Percentiles rank a stretch among this genome's conserved stretches.
phyloP scores from a whole-genome alignment of 2,113 vertebrate genomes.

The Triplophysa siluroides region DNA sequence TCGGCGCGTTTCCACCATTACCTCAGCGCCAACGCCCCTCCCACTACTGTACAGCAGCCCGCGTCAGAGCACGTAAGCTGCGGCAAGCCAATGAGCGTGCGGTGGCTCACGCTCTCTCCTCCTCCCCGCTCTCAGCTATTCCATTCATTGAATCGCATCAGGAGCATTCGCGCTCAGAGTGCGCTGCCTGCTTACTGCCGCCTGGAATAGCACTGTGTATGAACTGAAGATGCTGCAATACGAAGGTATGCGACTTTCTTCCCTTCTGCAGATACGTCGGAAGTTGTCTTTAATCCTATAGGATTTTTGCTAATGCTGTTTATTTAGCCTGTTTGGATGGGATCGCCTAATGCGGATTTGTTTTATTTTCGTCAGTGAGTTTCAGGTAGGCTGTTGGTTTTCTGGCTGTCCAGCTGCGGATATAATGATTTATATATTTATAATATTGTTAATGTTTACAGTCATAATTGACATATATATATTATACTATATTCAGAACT shows the following conservation, averaged over 20 bases:
- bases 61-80: slow-evolving; percentile 72
- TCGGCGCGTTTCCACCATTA: slow-evolving; percentile 32
- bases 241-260: slow-evolving; percentile 69
- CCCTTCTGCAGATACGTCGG: not conserved
- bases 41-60: slow-evolving; percentile 48
- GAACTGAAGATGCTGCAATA: slow-evolving; percentile 74
- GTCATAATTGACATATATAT: not conserved
- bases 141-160: slow-evolving; percentile 63
- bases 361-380: not conserved
- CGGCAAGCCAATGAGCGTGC: slow-evolving; percentile 58
- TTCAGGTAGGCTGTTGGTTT: not conserved
- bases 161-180: slow-evolving; percentile 45
- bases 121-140: slow-evolving; percentile 48
- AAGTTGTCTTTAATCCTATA: not conserved
- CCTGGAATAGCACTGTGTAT: slow-evolving; percentile 75
- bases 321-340: not conserved
- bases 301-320: not conserved
- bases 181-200: slow-evolving; percentile 37
- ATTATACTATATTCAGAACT: too few relatives aligned
- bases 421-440: not conserved
- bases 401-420: too few relatives aligned
- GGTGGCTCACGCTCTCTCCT: slow-evolving; percentile 48
- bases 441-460: not conserved
- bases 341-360: not conserved
- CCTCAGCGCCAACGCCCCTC: slow-evolving; percentile 40